phyloP scores from a whole-genome alignment of 2,797 vertebrate species.

The Pangasius larnaudii region DNA sequence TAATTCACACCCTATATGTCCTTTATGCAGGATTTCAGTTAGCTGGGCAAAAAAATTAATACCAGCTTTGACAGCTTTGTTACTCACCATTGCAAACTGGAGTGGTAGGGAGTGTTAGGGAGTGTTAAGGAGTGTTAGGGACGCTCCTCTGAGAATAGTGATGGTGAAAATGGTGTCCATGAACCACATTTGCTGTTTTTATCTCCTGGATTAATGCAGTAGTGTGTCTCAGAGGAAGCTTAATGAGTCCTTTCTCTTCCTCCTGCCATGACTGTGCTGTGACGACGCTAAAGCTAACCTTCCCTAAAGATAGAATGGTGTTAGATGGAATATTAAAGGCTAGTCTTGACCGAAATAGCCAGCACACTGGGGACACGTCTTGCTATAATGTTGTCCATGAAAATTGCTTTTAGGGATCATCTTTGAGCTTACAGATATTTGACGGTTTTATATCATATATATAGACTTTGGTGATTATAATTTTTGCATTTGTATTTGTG shows the following conservation, averaged over 20 bases:
- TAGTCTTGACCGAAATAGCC: background rate
- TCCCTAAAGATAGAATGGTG: constrained; percentile 30
- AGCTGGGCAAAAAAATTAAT: background rate
- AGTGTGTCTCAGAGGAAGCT: constrained; percentile 27
- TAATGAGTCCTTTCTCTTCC: constrained; percentile 40
- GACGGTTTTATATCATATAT: background rate
- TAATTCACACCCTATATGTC: constrained; percentile 11
- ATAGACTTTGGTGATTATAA: background rate
- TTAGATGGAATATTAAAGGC: background rate
- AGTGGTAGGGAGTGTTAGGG: background rate
- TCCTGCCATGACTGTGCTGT: constrained; percentile 11
- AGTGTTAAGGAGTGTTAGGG: background rate
- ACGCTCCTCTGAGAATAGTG: constrained; percentile 8
- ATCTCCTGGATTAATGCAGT: constrained; percentile 39
- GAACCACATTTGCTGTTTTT: constrained; percentile 22
- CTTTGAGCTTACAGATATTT: background rate
- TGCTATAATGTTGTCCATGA: background rate
- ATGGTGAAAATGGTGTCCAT: constrained; percentile 26
- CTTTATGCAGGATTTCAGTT: constrained; percentile 34
- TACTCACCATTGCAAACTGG: background rate
- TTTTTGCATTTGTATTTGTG: background rate
- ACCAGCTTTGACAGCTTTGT: background rate
- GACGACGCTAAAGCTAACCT: constrained; percentile 17
- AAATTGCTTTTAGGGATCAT: background rate
- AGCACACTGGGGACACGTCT: background rate